A percentile compares a stretch with the other conserved stretches of the same genome.
phyloP scores from a whole-genome alignment of 1,140 invertebrate species.

The Sycophaga agraensis region DNA sequence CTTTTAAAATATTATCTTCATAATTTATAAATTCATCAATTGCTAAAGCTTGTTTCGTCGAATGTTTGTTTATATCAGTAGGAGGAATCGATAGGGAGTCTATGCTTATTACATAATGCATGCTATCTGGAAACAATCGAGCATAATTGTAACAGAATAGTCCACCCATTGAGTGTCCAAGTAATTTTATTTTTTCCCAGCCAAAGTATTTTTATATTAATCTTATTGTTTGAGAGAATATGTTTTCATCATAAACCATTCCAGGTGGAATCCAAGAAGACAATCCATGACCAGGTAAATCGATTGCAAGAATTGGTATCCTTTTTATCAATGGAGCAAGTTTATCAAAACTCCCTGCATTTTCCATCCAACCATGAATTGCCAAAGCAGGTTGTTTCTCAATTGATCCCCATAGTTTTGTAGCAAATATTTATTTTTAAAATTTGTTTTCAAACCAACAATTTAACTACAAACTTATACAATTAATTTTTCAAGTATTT shows the following conservation, averaged over 20 bases:
- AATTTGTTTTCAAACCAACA: constrained; percentile 13
- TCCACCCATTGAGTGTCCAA: constrained; percentile 70
- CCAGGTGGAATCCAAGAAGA: constrained; percentile 69
- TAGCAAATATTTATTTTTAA: too few species aligned
- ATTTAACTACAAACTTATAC: too few species aligned
- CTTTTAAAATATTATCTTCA: constrained; percentile 56
- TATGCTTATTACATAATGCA: constrained; percentile 64
- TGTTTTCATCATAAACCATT: constrained; percentile 62
- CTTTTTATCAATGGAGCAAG: constrained; percentile 65
- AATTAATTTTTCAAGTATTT: too few species aligned
- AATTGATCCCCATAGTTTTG: constrained; percentile 67
- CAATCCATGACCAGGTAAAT: constrained; percentile 73
- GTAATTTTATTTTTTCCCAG: constrained; percentile 70
- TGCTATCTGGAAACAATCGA: constrained; percentile 61
- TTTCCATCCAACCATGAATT: constrained; percentile 77
- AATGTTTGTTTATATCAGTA: constrained; percentile 32
- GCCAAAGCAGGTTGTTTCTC: constrained; percentile 66
- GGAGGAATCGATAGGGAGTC: constrained; percentile 64
- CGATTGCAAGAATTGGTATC: constrained; percentile 66
- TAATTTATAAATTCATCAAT: constrained; percentile 54
- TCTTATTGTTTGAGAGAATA: constrained; percentile 60
- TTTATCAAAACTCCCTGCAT: constrained; percentile 72
- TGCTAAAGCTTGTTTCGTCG: constrained; percentile 38
- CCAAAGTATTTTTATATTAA: constrained; percentile 65
- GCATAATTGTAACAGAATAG: constrained; percentile 63